A percentile compares a stretch with the other conserved stretches of the same genome.
These are phyloP conservation scores for Nyctibius grandis DNA, from an alignment of 2,797 vertebrate species.

Conservation along the genomic window DNA sequence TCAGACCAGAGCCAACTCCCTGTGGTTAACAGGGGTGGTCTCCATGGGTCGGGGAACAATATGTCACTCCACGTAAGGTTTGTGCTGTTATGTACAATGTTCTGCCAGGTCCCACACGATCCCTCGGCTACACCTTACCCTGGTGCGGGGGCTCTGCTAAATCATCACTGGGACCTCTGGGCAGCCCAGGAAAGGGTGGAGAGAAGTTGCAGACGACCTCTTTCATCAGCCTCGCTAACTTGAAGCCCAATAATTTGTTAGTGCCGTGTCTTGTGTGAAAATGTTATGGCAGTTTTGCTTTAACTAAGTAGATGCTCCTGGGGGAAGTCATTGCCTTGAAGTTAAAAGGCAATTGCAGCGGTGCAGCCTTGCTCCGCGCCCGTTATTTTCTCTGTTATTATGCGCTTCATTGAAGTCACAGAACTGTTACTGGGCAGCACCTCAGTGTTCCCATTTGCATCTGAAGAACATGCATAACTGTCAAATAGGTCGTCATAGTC, in stretches of 20 bases:
- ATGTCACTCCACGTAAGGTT: neutral
- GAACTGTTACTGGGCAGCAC: neutral
- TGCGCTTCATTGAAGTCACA: neutral
- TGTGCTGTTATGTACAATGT: neutral
- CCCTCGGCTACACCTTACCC: neutral
- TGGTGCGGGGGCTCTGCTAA: neutral
- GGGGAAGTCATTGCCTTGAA: neutral
- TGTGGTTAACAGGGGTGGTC: neutral
- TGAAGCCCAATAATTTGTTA: neutral
- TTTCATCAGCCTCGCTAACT: neutral
- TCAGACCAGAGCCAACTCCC: neutral
- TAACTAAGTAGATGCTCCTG: neutral
- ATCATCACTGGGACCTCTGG: neutral
- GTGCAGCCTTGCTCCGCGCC: neutral
- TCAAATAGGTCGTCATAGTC: neutral
- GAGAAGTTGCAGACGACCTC: neutral
- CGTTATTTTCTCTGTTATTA: neutral
- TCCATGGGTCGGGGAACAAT: neutral
- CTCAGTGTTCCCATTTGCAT: neutral
- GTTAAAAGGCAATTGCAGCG: neutral
- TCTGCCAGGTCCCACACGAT: neutral
- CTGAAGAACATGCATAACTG: neutral
- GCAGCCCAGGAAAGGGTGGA: neutral
- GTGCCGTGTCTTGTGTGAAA: neutral
- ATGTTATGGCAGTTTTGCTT: neutral